Evolutionary conservation across 2,888 invertebrate species (phyloP).

Genomic region (Perizoma flavofasciatum): DNA sequence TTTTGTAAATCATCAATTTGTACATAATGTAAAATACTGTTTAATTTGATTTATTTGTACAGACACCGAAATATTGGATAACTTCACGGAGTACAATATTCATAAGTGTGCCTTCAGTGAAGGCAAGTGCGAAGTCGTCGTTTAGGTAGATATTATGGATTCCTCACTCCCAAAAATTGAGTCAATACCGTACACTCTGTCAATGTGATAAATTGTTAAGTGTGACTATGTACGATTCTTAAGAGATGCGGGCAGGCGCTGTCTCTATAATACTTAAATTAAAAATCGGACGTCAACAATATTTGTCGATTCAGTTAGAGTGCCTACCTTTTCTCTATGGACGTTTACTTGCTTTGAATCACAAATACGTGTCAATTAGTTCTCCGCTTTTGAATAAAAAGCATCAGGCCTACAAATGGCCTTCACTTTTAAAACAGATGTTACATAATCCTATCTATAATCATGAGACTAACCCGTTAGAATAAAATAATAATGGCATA

Average conservation of each 20-base stretch:
- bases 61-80: constrained; percentile 66
- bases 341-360: constrained; percentile 12
- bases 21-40: constrained; percentile 58
- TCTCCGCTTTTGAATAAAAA: constrained; percentile 14
- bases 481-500: constrained; percentile 18
- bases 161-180: constrained; percentile 73
- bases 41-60: constrained; percentile 67
- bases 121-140: constrained; percentile 63
- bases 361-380: constrained; percentile 20
- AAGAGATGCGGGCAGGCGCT: constrained; percentile 45
- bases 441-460: constrained; percentile 19
- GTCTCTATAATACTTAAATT: constrained; percentile 38
- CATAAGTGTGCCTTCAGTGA: constrained; percentile 78
- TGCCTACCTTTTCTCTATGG: constrained; percentile 16
- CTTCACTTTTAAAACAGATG: constrained; percentile 9
- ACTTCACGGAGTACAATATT: constrained; percentile 73
- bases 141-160: constrained; percentile 51
- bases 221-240: constrained; percentile 50
- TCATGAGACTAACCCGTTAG: constrained; percentile 23
- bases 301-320: constrained; percentile 22
- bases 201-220: constrained; percentile 61
- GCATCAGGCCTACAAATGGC: constrained; percentile 18
- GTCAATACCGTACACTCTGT: constrained; percentile 59
- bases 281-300: constrained; percentile 16
- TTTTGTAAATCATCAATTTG: constrained; percentile 48